These are phyloP conservation scores for Callipepla squamata DNA, from an alignment of 2,113 vertebrate species.

Conservation along the genomic window DNA sequence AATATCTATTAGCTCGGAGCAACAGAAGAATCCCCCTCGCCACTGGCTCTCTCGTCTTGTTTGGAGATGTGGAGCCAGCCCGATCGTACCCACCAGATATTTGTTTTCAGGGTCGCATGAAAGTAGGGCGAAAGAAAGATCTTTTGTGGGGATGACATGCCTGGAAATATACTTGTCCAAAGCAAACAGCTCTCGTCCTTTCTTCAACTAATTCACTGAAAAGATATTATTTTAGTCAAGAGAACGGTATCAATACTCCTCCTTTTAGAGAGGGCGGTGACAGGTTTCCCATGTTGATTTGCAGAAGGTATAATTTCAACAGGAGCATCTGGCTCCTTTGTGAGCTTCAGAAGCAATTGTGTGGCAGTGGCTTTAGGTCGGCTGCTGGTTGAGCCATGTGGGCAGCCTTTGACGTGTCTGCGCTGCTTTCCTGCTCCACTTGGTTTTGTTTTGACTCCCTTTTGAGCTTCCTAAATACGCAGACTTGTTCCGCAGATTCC, in stretches of 20 bases:
- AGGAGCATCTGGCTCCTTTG: constrained; percentile 73
- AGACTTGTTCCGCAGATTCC: constrained; percentile 46
- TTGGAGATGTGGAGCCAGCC: constrained; percentile 61
- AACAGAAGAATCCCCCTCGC: constrained; percentile 67
- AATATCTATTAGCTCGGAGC: constrained; percentile 65
- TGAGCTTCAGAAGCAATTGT: constrained; percentile 59
- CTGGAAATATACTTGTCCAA: constrained; percentile 56
- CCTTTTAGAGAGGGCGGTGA: constrained; percentile 41
- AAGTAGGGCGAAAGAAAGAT: constrained; percentile 50
- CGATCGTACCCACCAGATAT: constrained; percentile 60
- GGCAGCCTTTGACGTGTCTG: constrained; percentile 62
- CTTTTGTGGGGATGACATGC: constrained; percentile 55
- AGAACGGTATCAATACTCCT: constrained; percentile 45
- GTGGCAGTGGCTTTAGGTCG: constrained; percentile 51
- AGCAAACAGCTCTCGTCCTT: constrained; percentile 49
- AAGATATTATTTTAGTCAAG: constrained; percentile 63
- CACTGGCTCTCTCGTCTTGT: constrained; percentile 41
- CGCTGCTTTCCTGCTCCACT: constrained; percentile 34
- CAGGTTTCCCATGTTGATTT: constrained; percentile 68
- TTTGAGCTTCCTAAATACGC: constrained; percentile 65
- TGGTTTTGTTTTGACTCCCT: constrained; percentile 60
- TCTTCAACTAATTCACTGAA: constrained; percentile 60
- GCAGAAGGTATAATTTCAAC: constrained; percentile 59
- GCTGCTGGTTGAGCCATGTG: constrained; percentile 62
- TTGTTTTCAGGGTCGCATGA: constrained; percentile 53